A percentile compares a stretch with the other conserved stretches of the same genome.
phyloP scores from a whole-genome alignment of 2,113 vertebrate genomes.

The Elachura formosa region DNA sequence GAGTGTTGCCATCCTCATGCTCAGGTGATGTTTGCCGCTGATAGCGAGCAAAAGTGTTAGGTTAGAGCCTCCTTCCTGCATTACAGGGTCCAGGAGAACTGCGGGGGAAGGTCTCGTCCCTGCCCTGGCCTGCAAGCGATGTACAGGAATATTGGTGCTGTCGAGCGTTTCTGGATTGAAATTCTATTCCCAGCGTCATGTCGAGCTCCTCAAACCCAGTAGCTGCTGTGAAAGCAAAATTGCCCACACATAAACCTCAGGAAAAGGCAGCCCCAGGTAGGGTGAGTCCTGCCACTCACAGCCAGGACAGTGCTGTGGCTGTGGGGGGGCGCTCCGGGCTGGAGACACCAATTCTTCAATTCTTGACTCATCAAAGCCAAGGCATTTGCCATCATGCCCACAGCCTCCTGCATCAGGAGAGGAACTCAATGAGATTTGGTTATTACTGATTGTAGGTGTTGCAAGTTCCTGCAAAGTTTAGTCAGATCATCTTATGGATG shows the following conservation, averaged over 20 bases:
- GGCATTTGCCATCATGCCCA: neutral
- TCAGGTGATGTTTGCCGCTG: rapidly evolving
- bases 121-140: rapidly evolving
- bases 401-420: neutral
- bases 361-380: neutral
- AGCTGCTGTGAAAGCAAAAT: neutral
- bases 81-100: neutral
- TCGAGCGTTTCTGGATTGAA: neutral
- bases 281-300: rapidly evolving
- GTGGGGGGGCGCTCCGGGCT: neutral
- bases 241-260: neutral
- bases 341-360: neutral
- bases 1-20: too few relatives aligned
- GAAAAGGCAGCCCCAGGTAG: neutral
- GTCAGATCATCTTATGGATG: too few relatives aligned
- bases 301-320: rapidly evolving
- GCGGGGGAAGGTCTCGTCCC: rapidly evolving
- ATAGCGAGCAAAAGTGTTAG: rapidly evolving
- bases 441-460: neutral
- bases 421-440: rapidly evolving
- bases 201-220: too few relatives aligned
- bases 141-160: neutral
- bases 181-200: neutral
- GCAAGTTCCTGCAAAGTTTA: neutral
- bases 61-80: neutral